These are phyloP conservation scores for Cyclura pinguis DNA, from an alignment of 2,797 vertebrate species.

Conservation along the genomic window DNA sequence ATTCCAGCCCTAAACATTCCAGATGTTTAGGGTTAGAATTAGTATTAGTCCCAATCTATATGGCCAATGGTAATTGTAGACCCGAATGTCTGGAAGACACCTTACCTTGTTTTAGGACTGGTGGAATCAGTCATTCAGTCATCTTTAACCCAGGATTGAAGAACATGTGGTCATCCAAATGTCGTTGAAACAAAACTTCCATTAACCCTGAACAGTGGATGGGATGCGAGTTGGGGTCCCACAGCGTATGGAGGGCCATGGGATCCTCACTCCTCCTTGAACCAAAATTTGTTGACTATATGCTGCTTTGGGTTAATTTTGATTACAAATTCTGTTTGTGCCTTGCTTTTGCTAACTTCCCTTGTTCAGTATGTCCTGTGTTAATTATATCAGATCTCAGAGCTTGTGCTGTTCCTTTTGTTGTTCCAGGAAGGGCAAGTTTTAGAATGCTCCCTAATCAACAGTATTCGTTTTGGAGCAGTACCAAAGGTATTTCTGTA, in stretches of 20 bases:
- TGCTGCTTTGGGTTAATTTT: conserved; percentile 14
- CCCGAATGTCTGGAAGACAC: neutral
- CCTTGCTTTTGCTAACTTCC: conserved; percentile 42
- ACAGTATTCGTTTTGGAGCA: conserved; percentile 92
- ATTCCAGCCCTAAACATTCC: neutral
- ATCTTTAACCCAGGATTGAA: neutral
- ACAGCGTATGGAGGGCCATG: neutral
- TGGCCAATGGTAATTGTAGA: neutral
- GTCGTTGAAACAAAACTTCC: no score
- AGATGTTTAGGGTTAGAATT: neutral
- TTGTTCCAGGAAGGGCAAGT: conserved; percentile 93
- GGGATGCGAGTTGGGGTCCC: neutral
- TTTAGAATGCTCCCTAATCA: conserved; percentile 97
- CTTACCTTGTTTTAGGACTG: neutral
- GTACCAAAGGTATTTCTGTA: conserved; percentile 87
- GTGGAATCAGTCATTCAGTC: neutral
- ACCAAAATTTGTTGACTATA: neutral
- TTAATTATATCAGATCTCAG: conserved; percentile 41
- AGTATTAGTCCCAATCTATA: neutral
- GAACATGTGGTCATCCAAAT: neutral
- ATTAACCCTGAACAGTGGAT: neutral
- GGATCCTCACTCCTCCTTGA: neutral
- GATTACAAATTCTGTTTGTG: conserved; percentile 10
- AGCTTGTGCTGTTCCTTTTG: conserved; percentile 54
- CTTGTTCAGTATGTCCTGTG: neutral